Evolutionary conservation across 2,888 invertebrate species (phyloP), one percentile per base, ranked within the genome.

Genomic region (Papilio elwesi): DNA sequence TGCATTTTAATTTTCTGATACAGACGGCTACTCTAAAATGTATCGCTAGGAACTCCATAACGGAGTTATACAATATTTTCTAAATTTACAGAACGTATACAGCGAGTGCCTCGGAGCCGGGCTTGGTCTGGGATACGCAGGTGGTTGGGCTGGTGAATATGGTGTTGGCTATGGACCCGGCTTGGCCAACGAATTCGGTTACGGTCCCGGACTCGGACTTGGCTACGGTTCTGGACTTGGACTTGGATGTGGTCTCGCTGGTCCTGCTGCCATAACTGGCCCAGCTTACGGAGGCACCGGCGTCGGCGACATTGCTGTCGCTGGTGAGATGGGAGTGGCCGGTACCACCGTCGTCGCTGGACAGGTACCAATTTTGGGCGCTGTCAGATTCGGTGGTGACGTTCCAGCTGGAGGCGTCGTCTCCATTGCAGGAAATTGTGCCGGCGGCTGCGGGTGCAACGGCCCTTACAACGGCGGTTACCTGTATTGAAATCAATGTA

Each of bases 321-420:
- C 67, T 47, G 79, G 84, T 12, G 81, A 84, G 74, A 77, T 85
- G 74, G 80, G 77, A 11, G 79, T 85, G 15, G 75, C 74, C 63
- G 85, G 85, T 51, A 76, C 71, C 26, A 83, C 83, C 13, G 74
- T 78, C 11, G 78, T 84, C 49, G 77, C 78, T 43, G 82, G 84
- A 59, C 79, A 79, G 57, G 81, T 85, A 11, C 83, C 84, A 1
- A 82, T 83, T 71, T 77, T 80, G 65, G 82, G 85, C 10, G 77
- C 80, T 47, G 83, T 85, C 11, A 73, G 78, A 49, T 83, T 87
- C 76, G 79, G 87, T 16, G 88, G 80, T 7, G 70, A 75, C 16
- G 71, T 80, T 0, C 78, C 80, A 63, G 84, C 84, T 52, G 79
- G 77, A 68, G 84, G 84, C 15, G 72, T 79, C 6, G 82, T 84